phyloP scores from a whole-genome alignment of 2,888 invertebrate genomes.

The Metopia argyrocephala region DNA sequence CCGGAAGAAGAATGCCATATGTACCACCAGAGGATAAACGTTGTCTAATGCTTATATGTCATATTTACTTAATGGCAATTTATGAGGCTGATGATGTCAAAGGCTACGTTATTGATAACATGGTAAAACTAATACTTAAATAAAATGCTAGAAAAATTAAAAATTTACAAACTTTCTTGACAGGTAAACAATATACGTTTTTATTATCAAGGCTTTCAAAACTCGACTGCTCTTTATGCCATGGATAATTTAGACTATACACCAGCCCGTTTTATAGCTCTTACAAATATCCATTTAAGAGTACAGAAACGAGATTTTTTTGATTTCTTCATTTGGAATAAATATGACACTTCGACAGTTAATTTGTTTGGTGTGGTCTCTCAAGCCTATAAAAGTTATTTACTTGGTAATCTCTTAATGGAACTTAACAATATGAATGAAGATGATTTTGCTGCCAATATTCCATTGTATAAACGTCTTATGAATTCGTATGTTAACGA shows the following conservation, averaged over 20 bases:
- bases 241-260: conserved; percentile 66
- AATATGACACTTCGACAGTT: conserved; percentile 66
- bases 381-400: conserved; percentile 73
- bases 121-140: conserved; percentile 65
- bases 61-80: conserved; percentile 72
- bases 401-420: conserved; percentile 72
- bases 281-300: conserved; percentile 70
- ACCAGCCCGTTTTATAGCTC: conserved; percentile 73
- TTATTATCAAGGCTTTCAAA: conserved; percentile 70
- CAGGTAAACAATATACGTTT: conserved; percentile 75
- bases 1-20: conserved; percentile 32
- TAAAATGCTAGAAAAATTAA: not conserved
- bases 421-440: conserved; percentile 73
- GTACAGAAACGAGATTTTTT: conserved; percentile 71
- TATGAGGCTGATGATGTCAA: conserved; percentile 72
- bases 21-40: conserved; percentile 53
- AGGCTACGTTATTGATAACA: conserved; percentile 73
- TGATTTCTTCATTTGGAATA: conserved; percentile 70
- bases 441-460: conserved; percentile 69
- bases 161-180: not conserved
- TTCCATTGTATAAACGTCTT: conserved; percentile 69
- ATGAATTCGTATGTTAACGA: conserved; percentile 72
- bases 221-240: conserved; percentile 24
- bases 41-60: conserved; percentile 69
- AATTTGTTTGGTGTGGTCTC: conserved; percentile 72